Base-by-base conservation (phyloP, 2,113 vertebrate species). In the Spilogale gracilis region DNA sequence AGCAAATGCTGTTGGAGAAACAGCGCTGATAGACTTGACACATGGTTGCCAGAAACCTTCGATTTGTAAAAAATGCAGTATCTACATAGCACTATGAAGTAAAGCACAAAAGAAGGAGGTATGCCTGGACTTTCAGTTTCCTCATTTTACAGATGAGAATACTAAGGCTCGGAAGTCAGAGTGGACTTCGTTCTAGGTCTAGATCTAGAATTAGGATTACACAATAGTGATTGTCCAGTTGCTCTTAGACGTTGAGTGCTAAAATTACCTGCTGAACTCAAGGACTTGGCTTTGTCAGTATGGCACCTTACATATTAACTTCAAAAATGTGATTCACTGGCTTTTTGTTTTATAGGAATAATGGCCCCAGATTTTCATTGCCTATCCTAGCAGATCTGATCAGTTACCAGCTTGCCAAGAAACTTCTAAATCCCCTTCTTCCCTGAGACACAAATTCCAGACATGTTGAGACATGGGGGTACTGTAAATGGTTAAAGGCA, bases 261-360 rank as follows among this genome's bases (percentile, higher is more conserved):
- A 17, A 94, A 76, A 92, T 50, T 27, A 78, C 63, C n/a, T 95
- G 52, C 23, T 91, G 58, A 32, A 54, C 11, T 45, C 80, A 73
- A 94, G 17, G 58, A 52, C 5, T 9, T 60, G 71, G 32, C 10
- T 79, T 89, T 61, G 27, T 89, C 54, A 73, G 17, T 74, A 43
- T 27, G 67, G 13, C 3, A 17, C 56, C 9, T 91, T 81, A 81
- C 10, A 4, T n/a, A 74, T 89, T 67, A 61, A 94, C 58, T 69
- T 95, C 18, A 74, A 95, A 96, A 94, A 71, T 71, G 50, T 83
- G 65, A 95, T 50, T 21, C n/a, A 23, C 65, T 76, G 43, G 38
- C 38, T 94, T 54, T 45, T 78, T 60, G 56, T 87, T 74, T 85
- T 54, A 30, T 30, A 87, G 25, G 21, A 89, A 58, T 85, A 95